Evolutionary conservation across 2,888 invertebrate genomes (phyloP).

Genomic region (Dysmachus trigonus): DNA sequence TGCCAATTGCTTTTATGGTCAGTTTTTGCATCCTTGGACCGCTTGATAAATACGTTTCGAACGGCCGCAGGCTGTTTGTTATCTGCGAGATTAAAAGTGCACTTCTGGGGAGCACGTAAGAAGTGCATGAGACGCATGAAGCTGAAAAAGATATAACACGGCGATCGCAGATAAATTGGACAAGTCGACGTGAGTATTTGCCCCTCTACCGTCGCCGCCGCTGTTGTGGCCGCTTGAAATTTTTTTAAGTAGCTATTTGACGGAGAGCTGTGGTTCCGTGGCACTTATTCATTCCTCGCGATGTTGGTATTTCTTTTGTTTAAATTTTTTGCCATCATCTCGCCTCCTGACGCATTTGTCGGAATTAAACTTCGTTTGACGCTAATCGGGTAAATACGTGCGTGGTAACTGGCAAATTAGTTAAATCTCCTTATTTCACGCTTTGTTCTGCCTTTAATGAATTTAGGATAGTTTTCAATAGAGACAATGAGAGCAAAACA

Average conservation of each 20-base stretch:
- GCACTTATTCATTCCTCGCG: not conserved
- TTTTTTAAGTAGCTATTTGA: not conserved
- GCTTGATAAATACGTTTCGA: not conserved
- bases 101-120: constrained; percentile 34
- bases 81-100: constrained; percentile 30
- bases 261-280: not conserved
- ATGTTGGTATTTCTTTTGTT: not conserved
- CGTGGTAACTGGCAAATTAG: not conserved
- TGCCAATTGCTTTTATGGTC: constrained; percentile 40
- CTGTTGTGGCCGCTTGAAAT: not conserved
- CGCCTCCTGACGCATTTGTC: not conserved
- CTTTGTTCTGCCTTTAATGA: not conserved
- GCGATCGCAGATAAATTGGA: not conserved
- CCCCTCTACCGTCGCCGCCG: not conserved
- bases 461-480: not conserved
- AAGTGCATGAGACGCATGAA: not conserved
- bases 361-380: not conserved
- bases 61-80: constrained; percentile 26
- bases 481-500: not conserved
- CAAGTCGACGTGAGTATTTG: constrained; percentile 11
- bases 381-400: not conserved
- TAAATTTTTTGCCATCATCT: not conserved
- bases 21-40: constrained; percentile 13
- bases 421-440: not conserved
- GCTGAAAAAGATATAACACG: not conserved